Percentiles rank a stretch among this genome's conserved stretches.
These are phyloP conservation scores for Atrichornis clamosus DNA, from an alignment of 2,113 vertebrate genomes.

Conservation along the genomic window DNA sequence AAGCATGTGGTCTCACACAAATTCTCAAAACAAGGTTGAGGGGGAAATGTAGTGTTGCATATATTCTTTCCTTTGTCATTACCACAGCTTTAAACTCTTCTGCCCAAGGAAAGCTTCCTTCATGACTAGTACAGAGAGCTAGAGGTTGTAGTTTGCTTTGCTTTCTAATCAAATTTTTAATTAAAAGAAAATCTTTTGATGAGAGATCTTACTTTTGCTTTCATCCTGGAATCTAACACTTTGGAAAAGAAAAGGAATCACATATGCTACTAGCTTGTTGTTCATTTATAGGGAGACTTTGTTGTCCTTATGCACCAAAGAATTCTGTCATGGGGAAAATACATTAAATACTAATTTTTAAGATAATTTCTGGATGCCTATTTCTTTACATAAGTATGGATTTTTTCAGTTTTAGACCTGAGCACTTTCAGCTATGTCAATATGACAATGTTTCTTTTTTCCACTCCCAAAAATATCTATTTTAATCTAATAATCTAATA, in stretches of 20 bases:
- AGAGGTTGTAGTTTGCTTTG: background rate
- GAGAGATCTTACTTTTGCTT: background rate
- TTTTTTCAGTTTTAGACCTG: background rate
- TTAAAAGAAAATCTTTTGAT: slow-evolving; percentile 12
- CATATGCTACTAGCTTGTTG: background rate
- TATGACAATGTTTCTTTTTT: background rate
- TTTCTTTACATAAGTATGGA: background rate
- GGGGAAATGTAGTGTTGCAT: background rate
- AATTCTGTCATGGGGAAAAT: background rate
- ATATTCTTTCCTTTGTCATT: background rate
- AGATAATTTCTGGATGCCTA: background rate
- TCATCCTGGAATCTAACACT: background rate
- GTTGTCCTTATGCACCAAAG: background rate
- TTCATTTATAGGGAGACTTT: background rate
- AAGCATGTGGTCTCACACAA: background rate
- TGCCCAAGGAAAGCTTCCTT: background rate
- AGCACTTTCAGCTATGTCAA: background rate
- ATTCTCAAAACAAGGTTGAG: background rate
- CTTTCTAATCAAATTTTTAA: slow-evolving; percentile 33
- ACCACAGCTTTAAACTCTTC: background rate
- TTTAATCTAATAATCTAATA: background rate
- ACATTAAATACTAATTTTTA: background rate
- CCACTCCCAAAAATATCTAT: background rate
- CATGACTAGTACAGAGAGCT: background rate
- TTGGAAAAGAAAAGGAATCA: background rate